Base-by-base conservation (phyloP, 2,888 invertebrate genomes). In the Drosophila cracens region DNA sequence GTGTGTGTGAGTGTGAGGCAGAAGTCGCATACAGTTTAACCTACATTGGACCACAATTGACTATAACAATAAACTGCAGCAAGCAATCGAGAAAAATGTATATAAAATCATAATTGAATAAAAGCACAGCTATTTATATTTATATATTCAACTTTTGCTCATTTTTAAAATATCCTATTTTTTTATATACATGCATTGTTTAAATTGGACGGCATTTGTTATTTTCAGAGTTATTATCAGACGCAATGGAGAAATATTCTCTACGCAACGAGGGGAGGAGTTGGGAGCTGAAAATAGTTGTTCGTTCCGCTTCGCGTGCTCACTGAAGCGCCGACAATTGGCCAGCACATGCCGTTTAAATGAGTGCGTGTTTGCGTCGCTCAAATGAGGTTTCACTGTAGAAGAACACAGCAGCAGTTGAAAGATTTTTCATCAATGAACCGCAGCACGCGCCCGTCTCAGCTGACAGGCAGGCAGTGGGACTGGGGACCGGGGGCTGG, bases 351-450 rank as follows among this genome's bases (percentile, higher is more conserved):
- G 68, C 59, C 71, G 68, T 65, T 76, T 51, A 58, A 60, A 49
- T 51, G 70, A 49, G 54, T 74, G 74, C 74, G 67, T 74, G 77
- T 60, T 25, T 40, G 74, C 56, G 16, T 16, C 16, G 25, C 43
- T 48, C 67, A 82, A 61, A 59, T 67, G 85, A 76, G 80, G 66
- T 66, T 78, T 80, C 60, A 87, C 85, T 82, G 88, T 81, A 74
- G 64, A 74, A 74, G 59, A 65, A 48, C 60, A 73, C 80, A 61
- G 59, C 72, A 77, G 57, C 71, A 52, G 56, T 34, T 40, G 56
- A 65, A 67, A 74, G 79, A 81, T 84, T 76, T 80, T 87, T 75
- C 82, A 87, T 86, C 87, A 89, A 86, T 86, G 89, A 78, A 76
- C 65, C 68, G 53, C 70, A 82, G 87, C 89, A 89, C 89, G 89